A percentile compares a stretch with the other conserved stretches of the same genome.
Evolutionary conservation across 2,888 invertebrate species (phyloP).

Genomic region (Halictus ligatus): DNA sequence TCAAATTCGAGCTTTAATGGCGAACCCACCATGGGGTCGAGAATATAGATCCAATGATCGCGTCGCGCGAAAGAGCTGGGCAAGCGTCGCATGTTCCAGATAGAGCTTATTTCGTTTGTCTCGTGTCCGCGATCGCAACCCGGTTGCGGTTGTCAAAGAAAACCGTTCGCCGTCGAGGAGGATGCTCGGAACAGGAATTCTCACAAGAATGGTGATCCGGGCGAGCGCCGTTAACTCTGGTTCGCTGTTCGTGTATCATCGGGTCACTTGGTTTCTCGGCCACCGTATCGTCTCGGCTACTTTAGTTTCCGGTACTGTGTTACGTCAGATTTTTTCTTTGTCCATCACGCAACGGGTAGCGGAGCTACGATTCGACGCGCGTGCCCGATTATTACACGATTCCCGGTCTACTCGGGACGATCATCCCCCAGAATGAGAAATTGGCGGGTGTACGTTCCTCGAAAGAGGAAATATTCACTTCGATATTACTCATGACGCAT

Average conservation of each 20-base stretch:
- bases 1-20: background rate
- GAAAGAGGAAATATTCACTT: background rate
- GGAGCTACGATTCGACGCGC: background rate
- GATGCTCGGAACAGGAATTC: constrained; percentile 46
- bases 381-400: background rate
- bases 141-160: constrained; percentile 50
- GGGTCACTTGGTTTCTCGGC: constrained; percentile 83
- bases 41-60: background rate
- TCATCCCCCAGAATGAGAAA: background rate
- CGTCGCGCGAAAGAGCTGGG: background rate
- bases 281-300: constrained; percentile 64
- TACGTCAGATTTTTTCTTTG: constrained; percentile 14
- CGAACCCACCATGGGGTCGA: background rate
- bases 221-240: constrained; percentile 79
- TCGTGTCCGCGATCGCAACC: constrained; percentile 15
- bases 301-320: constrained; percentile 35
- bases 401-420: background rate
- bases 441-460: background rate
- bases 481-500: background rate
- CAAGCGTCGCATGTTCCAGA: background rate
- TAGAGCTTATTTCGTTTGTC: background rate
- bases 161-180: constrained; percentile 61
- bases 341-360: background rate
- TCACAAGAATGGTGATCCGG: constrained; percentile 67
- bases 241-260: constrained; percentile 73